A percentile compares a stretch with the other conserved stretches of the same genome.
phyloP scores from a whole-genome alignment of 2,797 vertebrate genomes.

The Syngnathus rostellatus region DNA sequence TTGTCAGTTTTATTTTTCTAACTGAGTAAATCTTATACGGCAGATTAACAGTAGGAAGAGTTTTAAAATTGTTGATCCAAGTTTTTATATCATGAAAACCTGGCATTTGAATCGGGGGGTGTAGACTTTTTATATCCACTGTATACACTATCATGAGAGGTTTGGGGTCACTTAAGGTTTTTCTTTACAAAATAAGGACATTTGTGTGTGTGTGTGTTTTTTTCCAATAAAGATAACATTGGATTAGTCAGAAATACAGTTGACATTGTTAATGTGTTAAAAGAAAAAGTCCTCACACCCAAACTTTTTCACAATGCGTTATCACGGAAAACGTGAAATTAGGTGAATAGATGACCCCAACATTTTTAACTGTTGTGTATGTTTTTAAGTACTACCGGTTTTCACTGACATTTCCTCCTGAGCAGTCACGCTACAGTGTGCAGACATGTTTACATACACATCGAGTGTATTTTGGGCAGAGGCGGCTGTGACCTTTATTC shows the following conservation, averaged over 20 bases:
- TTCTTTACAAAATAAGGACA: neutral
- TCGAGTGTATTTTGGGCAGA: conserved; percentile 30
- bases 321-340: neutral
- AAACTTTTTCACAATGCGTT: too few relatives aligned
- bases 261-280: neutral
- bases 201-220: neutral
- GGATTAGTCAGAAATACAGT: neutral
- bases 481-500: conserved; percentile 49
- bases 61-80: neutral
- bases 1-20: neutral
- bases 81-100: neutral
- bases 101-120: neutral
- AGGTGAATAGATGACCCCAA: neutral
- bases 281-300: neutral
- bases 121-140: too few relatives aligned
- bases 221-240: neutral
- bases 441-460: conserved; percentile 14
- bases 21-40: too few relatives aligned
- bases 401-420: neutral
- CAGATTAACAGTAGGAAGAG: neutral
- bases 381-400: neutral
- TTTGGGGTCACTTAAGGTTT: neutral
- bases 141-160: neutral
- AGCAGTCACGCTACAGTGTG: conserved; percentile 17
- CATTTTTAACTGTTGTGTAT: neutral